Evolutionary conservation across 2,113 vertebrate genomes (phyloP), one percentile per base, ranked within the genome.

Genomic region (Hemiprocne comata): DNA sequence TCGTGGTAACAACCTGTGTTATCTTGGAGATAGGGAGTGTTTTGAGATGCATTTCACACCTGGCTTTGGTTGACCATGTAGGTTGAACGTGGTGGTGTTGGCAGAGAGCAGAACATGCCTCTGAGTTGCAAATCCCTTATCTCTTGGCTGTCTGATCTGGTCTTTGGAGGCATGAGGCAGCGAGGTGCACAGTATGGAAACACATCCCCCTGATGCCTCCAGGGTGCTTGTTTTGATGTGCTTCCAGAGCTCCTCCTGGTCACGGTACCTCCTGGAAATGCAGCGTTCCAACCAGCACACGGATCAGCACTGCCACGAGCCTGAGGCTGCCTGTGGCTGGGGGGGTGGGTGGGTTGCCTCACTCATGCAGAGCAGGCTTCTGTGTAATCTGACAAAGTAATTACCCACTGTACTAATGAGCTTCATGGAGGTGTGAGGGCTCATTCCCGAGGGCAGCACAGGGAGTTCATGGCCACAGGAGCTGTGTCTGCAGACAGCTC

Each of bases 31-130:
- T 17, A 2, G 10, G 29, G 42, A 4, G 3, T 33, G 1, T 33
- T 34, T 29, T 17, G 77, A 23, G 64, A 7, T 1, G 26, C 18
- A 28, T 3, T 55, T 25, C 48, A 15, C 82, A 36, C 23, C 62
- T 61, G 55, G 10, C 46, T n/a, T 33, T 38, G 53, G 19, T 6
- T 19, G 80, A 19, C 65, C 61, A 5, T 3, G 23, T 8, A 16
- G 29, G 13, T 3, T 67, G 46, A 10, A 29, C 0, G 0, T 5
- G n/a, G 17, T 54, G 13, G 0, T 29, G 72, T 2, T 85, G 76
- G 58, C 53, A 46, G 67, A 46, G 67, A 25, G 84, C n/a, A 33
- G 65, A 46, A 12, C 25, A 29, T 70, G 53, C 78, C 51, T 77
- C 25, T 78, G 0, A 0, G 3, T 11, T 74, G 57, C 60, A 15